Evolutionary conservation across 2,888 invertebrate genomes (phyloP).

Genomic region (Drosophila paucipuncta): DNA sequence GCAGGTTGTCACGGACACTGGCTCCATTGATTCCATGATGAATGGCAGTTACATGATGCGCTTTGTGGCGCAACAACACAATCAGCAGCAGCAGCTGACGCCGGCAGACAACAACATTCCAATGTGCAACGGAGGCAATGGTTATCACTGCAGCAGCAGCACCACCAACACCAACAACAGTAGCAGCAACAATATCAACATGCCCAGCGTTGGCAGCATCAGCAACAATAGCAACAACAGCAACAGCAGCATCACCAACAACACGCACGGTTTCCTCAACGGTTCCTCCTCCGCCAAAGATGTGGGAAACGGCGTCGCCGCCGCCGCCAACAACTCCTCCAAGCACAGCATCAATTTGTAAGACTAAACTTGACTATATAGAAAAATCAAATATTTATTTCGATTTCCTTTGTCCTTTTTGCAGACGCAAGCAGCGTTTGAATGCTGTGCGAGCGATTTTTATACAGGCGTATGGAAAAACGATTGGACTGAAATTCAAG

Average conservation of each 20-base stretch:
- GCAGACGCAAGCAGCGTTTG: constrained; percentile 82
- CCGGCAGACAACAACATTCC: constrained; percentile 65
- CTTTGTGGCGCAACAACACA: constrained; percentile 57
- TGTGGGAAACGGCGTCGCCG: constrained; percentile 40
- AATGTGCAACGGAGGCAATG: constrained; percentile 66
- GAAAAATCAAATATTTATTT: not conserved
- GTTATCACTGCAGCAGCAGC: constrained; percentile 64
- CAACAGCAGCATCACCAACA: constrained; percentile 46
- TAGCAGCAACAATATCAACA: constrained; percentile 40
- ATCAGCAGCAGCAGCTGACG: constrained; percentile 43
- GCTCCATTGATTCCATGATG: constrained; percentile 86
- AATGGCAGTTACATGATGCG: constrained; percentile 82
- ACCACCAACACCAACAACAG: constrained; percentile 43
- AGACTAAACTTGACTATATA: constrained; percentile 17
- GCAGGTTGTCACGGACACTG: constrained; percentile 90
- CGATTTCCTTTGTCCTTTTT: not conserved
- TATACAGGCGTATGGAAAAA: constrained; percentile 82
- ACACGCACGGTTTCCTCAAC: constrained; percentile 73
- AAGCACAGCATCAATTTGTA: constrained; percentile 68
- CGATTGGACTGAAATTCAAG: constrained; percentile 83
- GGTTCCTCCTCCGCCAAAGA: constrained; percentile 77
- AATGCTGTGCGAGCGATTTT: constrained; percentile 82
- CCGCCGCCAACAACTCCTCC: constrained; percentile 22
- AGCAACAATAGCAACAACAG: constrained; percentile 44
- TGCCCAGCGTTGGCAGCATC: constrained; percentile 22